These are phyloP conservation scores for Dryas iulia DNA, from an alignment of 1,140 invertebrate genomes.

Conservation along the genomic window DNA sequence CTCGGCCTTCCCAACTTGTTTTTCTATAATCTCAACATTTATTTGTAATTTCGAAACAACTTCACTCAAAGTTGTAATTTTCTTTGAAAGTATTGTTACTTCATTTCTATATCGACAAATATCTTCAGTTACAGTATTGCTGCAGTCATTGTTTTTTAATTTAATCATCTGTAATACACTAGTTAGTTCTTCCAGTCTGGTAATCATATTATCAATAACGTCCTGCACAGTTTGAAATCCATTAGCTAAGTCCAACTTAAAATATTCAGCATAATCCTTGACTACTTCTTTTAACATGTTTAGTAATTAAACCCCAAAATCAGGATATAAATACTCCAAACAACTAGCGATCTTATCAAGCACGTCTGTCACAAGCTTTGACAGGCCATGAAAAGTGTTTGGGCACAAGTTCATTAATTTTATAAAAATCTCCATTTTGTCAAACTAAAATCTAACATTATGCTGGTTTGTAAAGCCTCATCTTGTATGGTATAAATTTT, in stretches of 20 bases:
- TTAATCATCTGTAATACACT: slow-evolving; percentile 77
- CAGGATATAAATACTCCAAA: slow-evolving; percentile 69
- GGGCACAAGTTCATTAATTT: slow-evolving; percentile 54
- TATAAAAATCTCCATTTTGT: slow-evolving; percentile 57
- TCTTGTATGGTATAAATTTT: slow-evolving; percentile 26
- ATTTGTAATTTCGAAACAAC: slow-evolving; percentile 61
- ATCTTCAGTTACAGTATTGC: slow-evolving; percentile 56
- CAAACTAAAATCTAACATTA: not conserved
- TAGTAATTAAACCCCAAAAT: slow-evolving; percentile 51
- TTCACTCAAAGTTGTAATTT: slow-evolving; percentile 62
- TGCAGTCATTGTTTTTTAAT: slow-evolving; percentile 64
- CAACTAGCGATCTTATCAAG: slow-evolving; percentile 57
- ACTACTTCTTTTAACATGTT: slow-evolving; percentile 70
- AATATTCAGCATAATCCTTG: slow-evolving; percentile 69
- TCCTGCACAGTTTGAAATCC: slow-evolving; percentile 75
- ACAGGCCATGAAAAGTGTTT: slow-evolving; percentile 52
- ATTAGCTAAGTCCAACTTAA: slow-evolving; percentile 68
- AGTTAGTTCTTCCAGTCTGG: slow-evolving; percentile 76
- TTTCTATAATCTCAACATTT: slow-evolving; percentile 72
- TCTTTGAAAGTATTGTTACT: slow-evolving; percentile 66
- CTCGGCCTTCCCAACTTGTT: slow-evolving; percentile 74
- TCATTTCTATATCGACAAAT: slow-evolving; percentile 67
- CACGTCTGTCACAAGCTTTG: slow-evolving; percentile 63
- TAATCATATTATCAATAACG: slow-evolving; percentile 79
- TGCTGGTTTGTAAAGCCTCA: slow-evolving; percentile 1